Percentiles rank a stretch among this genome's conserved stretches.
phyloP scores from a whole-genome alignment of 2,888 invertebrate genomes.

The Drosophila putrida region DNA sequence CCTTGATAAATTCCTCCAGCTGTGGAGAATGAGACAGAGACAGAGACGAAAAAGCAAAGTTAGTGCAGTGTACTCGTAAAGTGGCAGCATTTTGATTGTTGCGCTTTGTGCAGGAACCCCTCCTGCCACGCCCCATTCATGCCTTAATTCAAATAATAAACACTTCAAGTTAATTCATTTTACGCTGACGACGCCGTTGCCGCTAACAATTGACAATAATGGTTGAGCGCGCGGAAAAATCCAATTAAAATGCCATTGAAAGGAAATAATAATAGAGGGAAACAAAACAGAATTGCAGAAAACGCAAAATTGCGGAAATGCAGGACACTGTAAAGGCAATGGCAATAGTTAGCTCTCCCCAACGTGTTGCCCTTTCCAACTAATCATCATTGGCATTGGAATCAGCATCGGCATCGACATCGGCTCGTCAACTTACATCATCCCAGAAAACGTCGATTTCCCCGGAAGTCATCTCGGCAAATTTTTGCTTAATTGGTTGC shows the following conservation, averaged over 20 bases:
- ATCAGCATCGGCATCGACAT: not conserved
- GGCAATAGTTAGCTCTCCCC: slow-evolving; percentile 17
- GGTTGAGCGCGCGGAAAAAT: slow-evolving; percentile 82
- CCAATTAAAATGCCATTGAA: slow-evolving; percentile 85
- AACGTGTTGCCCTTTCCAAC: slow-evolving; percentile 10
- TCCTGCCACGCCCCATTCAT: slow-evolving; percentile 18
- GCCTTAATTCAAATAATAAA: slow-evolving; percentile 84
- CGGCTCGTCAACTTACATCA: slow-evolving; percentile 79
- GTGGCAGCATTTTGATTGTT: slow-evolving; percentile 63
- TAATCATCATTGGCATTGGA: slow-evolving; percentile 12
- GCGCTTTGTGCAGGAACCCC: slow-evolving; percentile 38
- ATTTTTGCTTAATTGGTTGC: slow-evolving; percentile 93
- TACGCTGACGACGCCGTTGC: slow-evolving; percentile 62
- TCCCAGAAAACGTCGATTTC: slow-evolving; percentile 87
- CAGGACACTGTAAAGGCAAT: slow-evolving; percentile 41
- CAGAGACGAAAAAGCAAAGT: slow-evolving; percentile 34
- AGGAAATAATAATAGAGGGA: slow-evolving; percentile 82
- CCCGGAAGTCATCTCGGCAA: slow-evolving; percentile 91
- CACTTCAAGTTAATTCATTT: slow-evolving; percentile 84
- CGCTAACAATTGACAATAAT: slow-evolving; percentile 82
- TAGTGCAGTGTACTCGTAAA: slow-evolving; percentile 54
- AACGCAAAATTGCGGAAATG: slow-evolving; percentile 78
- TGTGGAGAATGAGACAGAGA: slow-evolving; percentile 47
- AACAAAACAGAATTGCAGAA: slow-evolving; percentile 78
- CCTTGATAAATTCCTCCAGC: slow-evolving; percentile 88